These are phyloP conservation scores for Steatornis caripensis DNA, from an alignment of 2,113 vertebrate species.

Conservation along the genomic window DNA sequence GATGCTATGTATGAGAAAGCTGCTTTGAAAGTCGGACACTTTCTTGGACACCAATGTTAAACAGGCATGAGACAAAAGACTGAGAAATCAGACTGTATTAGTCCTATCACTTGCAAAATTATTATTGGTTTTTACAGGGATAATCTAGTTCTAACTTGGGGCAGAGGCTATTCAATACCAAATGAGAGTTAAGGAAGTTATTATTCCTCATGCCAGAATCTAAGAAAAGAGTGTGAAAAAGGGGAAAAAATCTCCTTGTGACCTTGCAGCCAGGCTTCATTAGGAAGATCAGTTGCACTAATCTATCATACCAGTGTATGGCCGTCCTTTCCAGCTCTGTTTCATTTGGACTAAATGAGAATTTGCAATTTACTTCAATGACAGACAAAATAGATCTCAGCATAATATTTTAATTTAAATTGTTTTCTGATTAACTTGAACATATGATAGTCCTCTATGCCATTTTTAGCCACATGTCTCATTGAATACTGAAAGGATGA, in stretches of 20 bases:
- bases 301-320: background rate
- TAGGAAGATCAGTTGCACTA: background rate
- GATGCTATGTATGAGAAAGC: background rate
- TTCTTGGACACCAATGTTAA: background rate
- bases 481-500: background rate
- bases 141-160: background rate
- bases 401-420: background rate
- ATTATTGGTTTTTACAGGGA: background rate
- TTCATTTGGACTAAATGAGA: background rate
- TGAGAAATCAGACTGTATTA: background rate
- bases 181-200: background rate
- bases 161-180: background rate
- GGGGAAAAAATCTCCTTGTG: background rate
- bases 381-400: background rate
- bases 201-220: background rate
- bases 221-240: background rate
- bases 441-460: background rate
- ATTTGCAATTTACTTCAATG: background rate
- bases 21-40: background rate
- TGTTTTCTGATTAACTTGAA: background rate
- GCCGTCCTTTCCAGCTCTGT: background rate
- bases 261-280: background rate
- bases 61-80: background rate
- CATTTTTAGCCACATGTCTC: background rate
- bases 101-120: background rate